A percentile compares a stretch with the other conserved stretches of the same genome.
Evolutionary conservation across 2,888 invertebrate genomes (phyloP).

Genomic region (Monopis laevigella): DNA sequence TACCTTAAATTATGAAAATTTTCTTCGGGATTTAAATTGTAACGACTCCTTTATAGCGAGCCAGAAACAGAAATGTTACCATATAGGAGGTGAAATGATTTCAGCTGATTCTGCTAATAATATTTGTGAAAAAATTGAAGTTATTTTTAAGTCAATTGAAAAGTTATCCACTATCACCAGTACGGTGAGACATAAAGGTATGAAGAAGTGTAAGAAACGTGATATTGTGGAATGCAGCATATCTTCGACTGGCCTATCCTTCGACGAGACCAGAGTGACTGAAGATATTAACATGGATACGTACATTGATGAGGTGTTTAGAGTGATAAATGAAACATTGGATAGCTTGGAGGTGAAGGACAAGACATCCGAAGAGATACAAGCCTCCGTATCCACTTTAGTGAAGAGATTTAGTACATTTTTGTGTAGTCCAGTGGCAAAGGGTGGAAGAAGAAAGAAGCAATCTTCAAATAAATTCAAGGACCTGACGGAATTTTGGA

Average conservation of each 20-base stretch:
- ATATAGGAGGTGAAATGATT: slow-evolving; percentile 39
- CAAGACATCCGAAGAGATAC: slow-evolving; percentile 14
- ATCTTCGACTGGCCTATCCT: slow-evolving; percentile 38
- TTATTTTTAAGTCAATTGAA: slow-evolving; percentile 51
- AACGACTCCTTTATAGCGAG: slow-evolving; percentile 22
- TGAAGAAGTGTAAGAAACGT: slow-evolving; percentile 19
- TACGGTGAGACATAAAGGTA: slow-evolving; percentile 34
- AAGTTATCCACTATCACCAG: slow-evolving; percentile 35
- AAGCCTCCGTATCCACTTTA: slow-evolving; percentile 44
- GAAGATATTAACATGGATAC: slow-evolving; percentile 37
- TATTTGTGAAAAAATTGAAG: slow-evolving; percentile 46
- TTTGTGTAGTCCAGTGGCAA: slow-evolving; percentile 32
- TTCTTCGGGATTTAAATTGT: slow-evolving; percentile 32
- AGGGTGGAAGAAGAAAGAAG: slow-evolving; percentile 34
- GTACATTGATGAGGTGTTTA: slow-evolving; percentile 51
- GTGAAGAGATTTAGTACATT: slow-evolving; percentile 45
- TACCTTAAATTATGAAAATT: slow-evolving; percentile 38
- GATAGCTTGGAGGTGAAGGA: slow-evolving; percentile 24
- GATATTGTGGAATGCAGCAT: slow-evolving; percentile 42
- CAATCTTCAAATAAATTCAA: slow-evolving; percentile 39
- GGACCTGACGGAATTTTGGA: slow-evolving; percentile 52
- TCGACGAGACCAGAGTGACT: slow-evolving; percentile 37
- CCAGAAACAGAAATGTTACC: slow-evolving; percentile 30
- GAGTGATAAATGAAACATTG: slow-evolving; percentile 35
- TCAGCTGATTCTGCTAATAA: slow-evolving; percentile 48